These are phyloP conservation scores for Aporophyla nigra DNA, from an alignment of 2,888 invertebrate genomes.

Conservation along the genomic window DNA sequence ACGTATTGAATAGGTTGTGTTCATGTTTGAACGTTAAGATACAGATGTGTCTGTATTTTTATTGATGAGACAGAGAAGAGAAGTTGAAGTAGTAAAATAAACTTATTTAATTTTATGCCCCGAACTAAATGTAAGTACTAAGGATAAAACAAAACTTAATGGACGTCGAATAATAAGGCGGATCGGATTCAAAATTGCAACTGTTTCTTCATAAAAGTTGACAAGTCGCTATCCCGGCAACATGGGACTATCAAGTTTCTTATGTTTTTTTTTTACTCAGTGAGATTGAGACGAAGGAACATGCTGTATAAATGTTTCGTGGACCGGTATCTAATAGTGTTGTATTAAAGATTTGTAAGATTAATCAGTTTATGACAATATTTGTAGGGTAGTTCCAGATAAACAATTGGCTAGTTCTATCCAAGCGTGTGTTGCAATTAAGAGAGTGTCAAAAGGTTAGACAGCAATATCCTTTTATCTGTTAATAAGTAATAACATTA, in stretches of 20 bases:
- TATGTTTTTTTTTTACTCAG: slow-evolving; percentile 10
- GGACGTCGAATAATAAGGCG: slow-evolving; percentile 21
- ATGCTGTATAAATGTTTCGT: background rate
- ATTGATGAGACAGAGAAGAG: background rate
- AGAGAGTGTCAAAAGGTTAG: background rate
- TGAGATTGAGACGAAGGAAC: background rate
- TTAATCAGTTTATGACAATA: background rate
- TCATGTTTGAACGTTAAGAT: slow-evolving; percentile 23
- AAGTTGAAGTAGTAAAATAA: slow-evolving; percentile 18
- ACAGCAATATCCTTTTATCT: slow-evolving; percentile 36
- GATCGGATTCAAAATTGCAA: slow-evolving; percentile 40
- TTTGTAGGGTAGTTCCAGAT: background rate
- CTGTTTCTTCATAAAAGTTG: slow-evolving; percentile 46
- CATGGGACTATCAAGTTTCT: slow-evolving; percentile 12
- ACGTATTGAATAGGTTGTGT: slow-evolving; percentile 36
- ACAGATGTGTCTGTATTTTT: background rate
- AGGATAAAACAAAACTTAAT: slow-evolving; percentile 22
- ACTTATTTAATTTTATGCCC: slow-evolving; percentile 30
- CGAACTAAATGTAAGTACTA: slow-evolving; percentile 29
- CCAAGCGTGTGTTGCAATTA: slow-evolving; percentile 11
- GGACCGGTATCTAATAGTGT: background rate
- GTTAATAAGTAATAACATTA: background rate
- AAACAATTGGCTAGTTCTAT: slow-evolving; percentile 11
- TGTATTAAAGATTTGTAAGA: background rate
- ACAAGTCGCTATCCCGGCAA: slow-evolving; percentile 23